These are phyloP conservation scores for Sarotherodon lohbergeri DNA, from an alignment of 2,113 vertebrate genomes.

Conservation along the genomic window DNA sequence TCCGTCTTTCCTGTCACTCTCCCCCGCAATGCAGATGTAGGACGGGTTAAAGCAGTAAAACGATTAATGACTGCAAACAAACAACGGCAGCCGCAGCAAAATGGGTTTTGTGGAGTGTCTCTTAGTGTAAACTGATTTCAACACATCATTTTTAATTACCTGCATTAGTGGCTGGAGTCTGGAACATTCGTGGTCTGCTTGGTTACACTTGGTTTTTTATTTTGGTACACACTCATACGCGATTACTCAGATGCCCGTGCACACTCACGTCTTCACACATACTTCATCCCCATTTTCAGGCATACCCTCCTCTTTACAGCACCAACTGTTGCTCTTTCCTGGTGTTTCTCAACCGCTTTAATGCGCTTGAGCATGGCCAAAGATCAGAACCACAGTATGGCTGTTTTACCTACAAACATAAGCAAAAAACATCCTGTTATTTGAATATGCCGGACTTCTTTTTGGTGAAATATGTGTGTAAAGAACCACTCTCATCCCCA, in stretches of 20 bases:
- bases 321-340: background rate
- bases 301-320: background rate
- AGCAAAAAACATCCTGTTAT: background rate
- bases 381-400: background rate
- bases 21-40: background rate
- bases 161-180: background rate
- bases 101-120: slow-evolving; percentile 3
- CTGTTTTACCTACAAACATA: background rate
- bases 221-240: background rate
- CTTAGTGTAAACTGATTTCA: slow-evolving; percentile 6
- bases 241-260: background rate
- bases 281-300: background rate
- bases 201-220: background rate
- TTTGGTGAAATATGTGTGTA: slow-evolving; percentile 50
- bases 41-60: background rate
- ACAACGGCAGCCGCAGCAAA: background rate
- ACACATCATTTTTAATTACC: slow-evolving; percentile 11
- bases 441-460: background rate
- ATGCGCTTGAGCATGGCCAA: background rate
- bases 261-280: background rate
- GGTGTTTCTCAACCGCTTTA: background rate
- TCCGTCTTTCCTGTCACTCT: background rate
- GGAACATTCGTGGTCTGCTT: slow-evolving; percentile 1
- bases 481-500: background rate
- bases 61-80: slow-evolving; percentile 24